Percentiles rank a stretch among this genome's conserved stretches.
phyloP scores from a whole-genome alignment of 2,113 vertebrate species.

The Corynorhinus townsendii region DNA sequence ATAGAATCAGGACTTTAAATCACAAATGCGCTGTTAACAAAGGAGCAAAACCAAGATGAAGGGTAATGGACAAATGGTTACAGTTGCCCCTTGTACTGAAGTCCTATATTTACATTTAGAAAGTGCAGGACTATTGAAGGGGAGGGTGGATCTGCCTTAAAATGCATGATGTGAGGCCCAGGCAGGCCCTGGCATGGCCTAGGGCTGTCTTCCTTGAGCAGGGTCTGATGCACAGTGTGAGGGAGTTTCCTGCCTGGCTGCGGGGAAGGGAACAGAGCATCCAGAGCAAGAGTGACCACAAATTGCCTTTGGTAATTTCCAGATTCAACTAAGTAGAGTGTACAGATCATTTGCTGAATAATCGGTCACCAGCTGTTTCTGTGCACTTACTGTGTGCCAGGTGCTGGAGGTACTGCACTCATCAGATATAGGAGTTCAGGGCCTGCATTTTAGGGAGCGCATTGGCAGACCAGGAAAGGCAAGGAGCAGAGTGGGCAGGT shows the following conservation, averaged over 20 bases:
- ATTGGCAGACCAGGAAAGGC: background rate
- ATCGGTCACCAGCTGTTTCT: background rate
- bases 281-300: background rate
- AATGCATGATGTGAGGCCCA: background rate
- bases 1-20: background rate
- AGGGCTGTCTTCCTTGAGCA: background rate
- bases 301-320: background rate
- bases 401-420: background rate
- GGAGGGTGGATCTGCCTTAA: background rate
- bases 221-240: background rate
- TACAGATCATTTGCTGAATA: background rate
- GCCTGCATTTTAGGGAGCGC: background rate
- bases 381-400: background rate
- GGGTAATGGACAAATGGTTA: background rate
- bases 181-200: background rate
- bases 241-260: too few species aligned
- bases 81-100: background rate
- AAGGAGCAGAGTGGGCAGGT: background rate
- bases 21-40: background rate
- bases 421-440: background rate
- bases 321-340: background rate
- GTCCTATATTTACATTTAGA: background rate
- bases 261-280: rapidly evolving
- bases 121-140: background rate
- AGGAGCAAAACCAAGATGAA: background rate